Evolutionary conservation across 2,113 vertebrate genomes (phyloP).

Genomic region (Okapia johnstoni): DNA sequence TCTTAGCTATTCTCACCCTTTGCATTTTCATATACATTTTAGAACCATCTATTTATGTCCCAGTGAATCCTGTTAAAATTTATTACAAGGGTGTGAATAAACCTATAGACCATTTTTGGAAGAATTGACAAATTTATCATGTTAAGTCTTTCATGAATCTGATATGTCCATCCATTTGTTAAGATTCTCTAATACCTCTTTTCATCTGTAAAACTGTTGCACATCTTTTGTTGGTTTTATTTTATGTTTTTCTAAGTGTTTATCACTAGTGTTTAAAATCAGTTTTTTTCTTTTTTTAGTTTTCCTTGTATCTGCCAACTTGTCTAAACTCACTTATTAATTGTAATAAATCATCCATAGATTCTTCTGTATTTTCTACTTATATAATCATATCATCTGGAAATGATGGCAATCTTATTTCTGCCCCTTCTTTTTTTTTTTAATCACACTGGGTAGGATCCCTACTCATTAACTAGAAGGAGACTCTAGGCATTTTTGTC

Average conservation of each 20-base stretch:
- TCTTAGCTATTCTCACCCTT: background rate
- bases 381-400: background rate
- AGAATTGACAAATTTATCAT: background rate
- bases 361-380: background rate
- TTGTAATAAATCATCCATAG: background rate
- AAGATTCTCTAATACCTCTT: background rate
- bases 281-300: background rate
- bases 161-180: background rate
- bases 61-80: background rate
- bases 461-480: background rate
- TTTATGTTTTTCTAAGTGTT: background rate
- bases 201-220: background rate
- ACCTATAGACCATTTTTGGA: background rate
- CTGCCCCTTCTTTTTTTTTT: background rate
- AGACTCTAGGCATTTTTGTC: background rate
- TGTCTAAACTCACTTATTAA: background rate
- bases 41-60: background rate
- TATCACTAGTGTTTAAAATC: background rate
- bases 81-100: background rate
- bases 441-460: background rate
- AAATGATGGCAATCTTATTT: background rate
- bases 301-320: background rate
- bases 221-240: background rate
- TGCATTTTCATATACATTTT: background rate
- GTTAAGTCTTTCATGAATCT: background rate